Percentiles rank a stretch among this genome's conserved stretches.
Evolutionary conservation across 2,113 vertebrate species (phyloP).

Genomic region (Tragelaphus strepsiceros): DNA sequence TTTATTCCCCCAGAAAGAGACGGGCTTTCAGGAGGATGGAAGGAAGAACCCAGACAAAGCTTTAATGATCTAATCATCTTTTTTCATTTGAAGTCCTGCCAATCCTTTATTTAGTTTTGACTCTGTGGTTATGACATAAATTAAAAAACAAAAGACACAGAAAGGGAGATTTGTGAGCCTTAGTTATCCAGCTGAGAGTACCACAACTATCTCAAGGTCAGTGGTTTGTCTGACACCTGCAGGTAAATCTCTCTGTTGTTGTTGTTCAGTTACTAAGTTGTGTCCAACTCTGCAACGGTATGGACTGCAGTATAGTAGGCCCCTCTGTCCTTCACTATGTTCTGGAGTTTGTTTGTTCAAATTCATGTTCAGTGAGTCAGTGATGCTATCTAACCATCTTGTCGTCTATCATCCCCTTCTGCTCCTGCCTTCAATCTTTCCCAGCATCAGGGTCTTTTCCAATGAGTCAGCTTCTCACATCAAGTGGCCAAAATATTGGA

Average conservation of each 20-base stretch:
- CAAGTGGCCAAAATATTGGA: not conserved
- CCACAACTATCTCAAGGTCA: not conserved
- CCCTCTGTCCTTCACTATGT: not conserved
- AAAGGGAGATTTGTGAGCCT: not conserved
- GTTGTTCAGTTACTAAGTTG: not conserved
- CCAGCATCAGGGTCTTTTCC: not conserved
- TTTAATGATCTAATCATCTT: not conserved
- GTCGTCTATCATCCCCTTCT: not conserved
- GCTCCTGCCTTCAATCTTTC: not conserved
- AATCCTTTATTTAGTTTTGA: not conserved
- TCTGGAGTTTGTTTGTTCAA: not conserved
- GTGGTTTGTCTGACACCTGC: not conserved
- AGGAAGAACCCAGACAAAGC: not conserved
- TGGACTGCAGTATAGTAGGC: not conserved
- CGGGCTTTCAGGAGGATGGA: not conserved
- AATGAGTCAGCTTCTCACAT: not conserved
- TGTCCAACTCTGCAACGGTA: not conserved
- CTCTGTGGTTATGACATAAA: not conserved
- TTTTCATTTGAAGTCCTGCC: not conserved
- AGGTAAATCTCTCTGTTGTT: not conserved
- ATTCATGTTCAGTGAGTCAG: not conserved
- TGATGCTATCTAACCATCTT: not conserved
- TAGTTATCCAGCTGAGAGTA: not conserved
- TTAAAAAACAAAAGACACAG: not conserved
- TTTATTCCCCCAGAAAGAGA: not conserved